Base-by-base conservation (phyloP, 2,888 invertebrate genomes). In the Agrotis puta region DNA sequence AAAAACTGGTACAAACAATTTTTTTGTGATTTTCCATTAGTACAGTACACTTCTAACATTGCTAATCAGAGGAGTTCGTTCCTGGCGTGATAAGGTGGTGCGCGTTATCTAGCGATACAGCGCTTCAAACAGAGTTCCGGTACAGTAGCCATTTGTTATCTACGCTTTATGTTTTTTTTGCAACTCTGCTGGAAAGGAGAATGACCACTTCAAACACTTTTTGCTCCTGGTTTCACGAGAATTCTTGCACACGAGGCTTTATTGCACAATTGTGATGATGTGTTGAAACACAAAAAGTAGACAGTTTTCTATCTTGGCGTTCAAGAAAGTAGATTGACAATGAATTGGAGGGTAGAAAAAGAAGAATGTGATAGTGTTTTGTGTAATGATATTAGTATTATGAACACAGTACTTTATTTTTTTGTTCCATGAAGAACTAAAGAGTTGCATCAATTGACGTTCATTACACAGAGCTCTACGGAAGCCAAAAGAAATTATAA, bases 81-180 rank as follows among this genome's bases (percentile, higher is more conserved):
- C 59, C 70, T 77, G 65, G 62, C 68, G 16, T 74, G 84, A 85
- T 83, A 82, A 85, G 70, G 70, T 73, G 59, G 61, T 72, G 58
- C 74, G 56, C 67, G 76, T 73, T 85, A 83, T 85, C 85, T 77
- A 71, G 48, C 66, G 56, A 71, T 79, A 74, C 62, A 72, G 50
- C 65, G 70, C 70, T 79, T 74, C 58, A 67, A 70, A 68, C 68
- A 22, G 53, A 78, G 82, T 85, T 85, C 85, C 85, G 85, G 74
- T 83, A 82, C 82, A 75, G 77, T 83, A 77, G 82, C 69, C 68
- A 65, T 70, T 74, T 72, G 70, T 83, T 83, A 83, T 84, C 83
- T 71, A 70, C 63, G 66, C 61, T 72, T 68, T 70, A 67, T 67
- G 59, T 72, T 83, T 82, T 33, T 47, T 83, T 84, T 78, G 71